Evolutionary conservation across 2,888 invertebrate species (phyloP).

Genomic region (Dryobota labecula): DNA sequence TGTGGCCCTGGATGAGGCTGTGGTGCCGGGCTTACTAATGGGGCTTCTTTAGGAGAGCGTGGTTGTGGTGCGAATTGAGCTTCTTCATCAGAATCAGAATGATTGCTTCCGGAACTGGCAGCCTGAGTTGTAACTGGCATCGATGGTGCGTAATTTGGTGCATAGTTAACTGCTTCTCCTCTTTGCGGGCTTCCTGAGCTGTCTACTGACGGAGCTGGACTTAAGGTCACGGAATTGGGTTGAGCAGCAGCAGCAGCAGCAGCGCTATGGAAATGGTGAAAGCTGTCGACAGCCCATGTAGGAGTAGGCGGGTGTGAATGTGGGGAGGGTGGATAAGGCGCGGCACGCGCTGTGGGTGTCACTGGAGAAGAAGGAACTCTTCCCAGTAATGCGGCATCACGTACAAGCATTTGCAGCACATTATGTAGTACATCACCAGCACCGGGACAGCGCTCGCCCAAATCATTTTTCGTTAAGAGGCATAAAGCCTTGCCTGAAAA

Average conservation of each 20-base stretch:
- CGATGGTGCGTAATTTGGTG: conserved; percentile 82
- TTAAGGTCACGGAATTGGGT: conserved; percentile 97
- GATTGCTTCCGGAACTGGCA: conserved; percentile 93
- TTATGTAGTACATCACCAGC: conserved; percentile 98
- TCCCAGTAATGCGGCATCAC: conserved; percentile 94
- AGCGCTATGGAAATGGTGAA: conserved; percentile 93
- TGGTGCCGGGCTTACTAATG: conserved; percentile 81
- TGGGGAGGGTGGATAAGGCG: conserved; percentile 93
- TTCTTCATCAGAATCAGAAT: conserved; percentile 96
- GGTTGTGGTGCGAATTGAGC: conserved; percentile 90
- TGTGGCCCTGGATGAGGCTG: conserved; percentile 83
- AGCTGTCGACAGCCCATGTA: conserved; percentile 92
- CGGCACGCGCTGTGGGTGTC: conserved; percentile 94
- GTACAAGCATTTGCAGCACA: conserved; percentile 96
- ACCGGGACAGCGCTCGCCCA: conserved; percentile 97
- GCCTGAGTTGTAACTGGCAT: conserved; percentile 83
- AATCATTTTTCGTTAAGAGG: conserved; percentile 96
- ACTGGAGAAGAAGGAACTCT: conserved; percentile 95
- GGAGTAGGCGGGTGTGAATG: conserved; percentile 96
- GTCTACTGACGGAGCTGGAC: conserved; percentile 97
- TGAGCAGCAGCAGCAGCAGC: conserved; percentile 89
- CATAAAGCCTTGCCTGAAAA: conserved; percentile 96
- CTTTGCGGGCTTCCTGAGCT: conserved; percentile 96
- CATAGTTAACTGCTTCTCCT: conserved; percentile 89
- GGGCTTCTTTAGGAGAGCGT: conserved; percentile 90